Percentiles rank a stretch among this genome's conserved stretches.
Conservation (phyloP, 2,888 invertebrate species). For the Torymus aiolomorphi region DNA sequence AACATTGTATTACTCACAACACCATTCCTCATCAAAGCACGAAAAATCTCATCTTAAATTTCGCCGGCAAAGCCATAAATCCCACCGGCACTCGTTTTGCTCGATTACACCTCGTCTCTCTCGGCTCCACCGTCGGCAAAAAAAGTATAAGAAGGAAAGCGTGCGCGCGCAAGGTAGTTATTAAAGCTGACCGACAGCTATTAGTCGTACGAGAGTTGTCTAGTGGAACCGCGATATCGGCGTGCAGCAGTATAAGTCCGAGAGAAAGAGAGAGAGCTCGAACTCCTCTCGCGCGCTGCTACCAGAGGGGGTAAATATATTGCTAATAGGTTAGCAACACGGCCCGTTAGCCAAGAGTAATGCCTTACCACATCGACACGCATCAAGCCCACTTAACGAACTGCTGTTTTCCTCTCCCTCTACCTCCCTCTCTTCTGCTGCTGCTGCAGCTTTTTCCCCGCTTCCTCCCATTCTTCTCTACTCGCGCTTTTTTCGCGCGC, state of each 20-base stretch:
- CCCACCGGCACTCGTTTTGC: constrained; percentile 4
- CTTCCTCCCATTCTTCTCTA: not conserved
- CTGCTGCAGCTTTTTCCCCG: not conserved
- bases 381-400: constrained; percentile 71
- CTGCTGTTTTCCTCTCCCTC: constrained; percentile 46
- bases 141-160: constrained; percentile 27
- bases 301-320: constrained; percentile 69
- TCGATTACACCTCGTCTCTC: constrained; percentile 19
- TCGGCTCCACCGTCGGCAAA: not conserved
- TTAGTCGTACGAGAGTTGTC: constrained; percentile 52
- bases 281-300: constrained; percentile 59
- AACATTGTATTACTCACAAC: not conserved
- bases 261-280: too few species aligned
- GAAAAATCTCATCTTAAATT: constrained; percentile 2
- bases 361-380: constrained; percentile 68
- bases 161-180: constrained; percentile 39
- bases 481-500: not conserved
- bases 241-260: too few species aligned
- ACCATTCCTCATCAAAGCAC: constrained; percentile 1
- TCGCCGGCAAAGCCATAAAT: constrained; percentile 32
- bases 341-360: constrained; percentile 72
- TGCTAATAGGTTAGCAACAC: constrained; percentile 72
- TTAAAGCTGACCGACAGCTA: constrained; percentile 57
- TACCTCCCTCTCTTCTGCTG: not conserved
- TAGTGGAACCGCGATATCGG: constrained; percentile 56